phyloP scores from a whole-genome alignment of 2,888 invertebrate genomes.

The Trichopria drosophilae region DNA sequence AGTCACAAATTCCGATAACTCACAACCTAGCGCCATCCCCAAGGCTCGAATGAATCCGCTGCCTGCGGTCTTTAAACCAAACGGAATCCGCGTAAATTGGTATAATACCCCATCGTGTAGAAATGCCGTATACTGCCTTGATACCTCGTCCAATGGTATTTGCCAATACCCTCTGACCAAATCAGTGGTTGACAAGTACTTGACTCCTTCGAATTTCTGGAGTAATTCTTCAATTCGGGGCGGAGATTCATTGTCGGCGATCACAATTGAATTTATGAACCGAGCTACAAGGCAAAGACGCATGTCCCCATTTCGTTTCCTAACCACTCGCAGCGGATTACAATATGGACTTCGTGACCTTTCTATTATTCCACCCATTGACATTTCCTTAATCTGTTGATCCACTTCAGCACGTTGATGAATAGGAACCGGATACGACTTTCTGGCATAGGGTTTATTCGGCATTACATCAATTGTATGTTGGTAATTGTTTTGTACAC shows the following conservation, averaged over 20 bases:
- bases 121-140: constrained; percentile 32
- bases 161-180: too few relatives aligned
- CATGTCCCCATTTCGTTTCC: constrained; percentile 41
- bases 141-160: constrained; percentile 21
- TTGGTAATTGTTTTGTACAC: background rate
- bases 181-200: constrained; percentile 29
- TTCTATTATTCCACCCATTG: background rate
- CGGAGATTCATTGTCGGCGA: too few relatives aligned
- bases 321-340: too few relatives aligned
- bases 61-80: constrained; percentile 27
- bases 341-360: background rate
- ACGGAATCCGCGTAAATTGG: constrained; percentile 40
- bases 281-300: constrained; percentile 46
- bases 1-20: constrained; percentile 34
- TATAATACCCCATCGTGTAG: constrained; percentile 31
- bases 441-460: background rate
- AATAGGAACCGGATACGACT: background rate
- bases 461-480: background rate
- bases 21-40: constrained; percentile 36
- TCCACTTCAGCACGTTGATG: background rate
- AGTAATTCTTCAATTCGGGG: constrained; percentile 32
- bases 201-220: constrained; percentile 32
- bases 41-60: constrained; percentile 31
- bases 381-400: background rate
- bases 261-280: constrained; percentile 37